Evolutionary conservation across 2,888 invertebrate genomes (phyloP).

Genomic region (Idaea aversata): DNA sequence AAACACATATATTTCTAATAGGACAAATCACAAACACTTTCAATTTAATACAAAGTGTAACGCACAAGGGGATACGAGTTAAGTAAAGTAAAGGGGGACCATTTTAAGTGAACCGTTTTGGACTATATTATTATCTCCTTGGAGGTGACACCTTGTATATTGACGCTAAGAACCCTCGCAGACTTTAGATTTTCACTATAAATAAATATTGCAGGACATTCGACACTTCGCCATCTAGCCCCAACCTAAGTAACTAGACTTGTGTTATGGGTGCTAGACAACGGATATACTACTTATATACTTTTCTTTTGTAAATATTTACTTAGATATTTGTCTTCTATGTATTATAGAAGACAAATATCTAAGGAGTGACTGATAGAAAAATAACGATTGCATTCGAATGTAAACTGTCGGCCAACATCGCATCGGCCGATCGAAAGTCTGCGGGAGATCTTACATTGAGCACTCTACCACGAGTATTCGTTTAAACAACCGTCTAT

Average conservation of each 20-base stretch:
- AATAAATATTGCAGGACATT: too few species aligned
- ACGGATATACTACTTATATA: too few species aligned
- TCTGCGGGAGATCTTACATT: neutral
- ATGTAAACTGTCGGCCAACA: neutral
- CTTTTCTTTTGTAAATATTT: too few species aligned
- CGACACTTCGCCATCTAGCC: too few species aligned
- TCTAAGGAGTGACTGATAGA: neutral
- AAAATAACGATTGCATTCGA: neutral
- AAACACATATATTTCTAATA: neutral
- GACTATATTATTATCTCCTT: neutral
- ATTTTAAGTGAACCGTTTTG: too few species aligned
- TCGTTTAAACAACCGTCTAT: neutral
- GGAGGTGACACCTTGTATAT: neutral
- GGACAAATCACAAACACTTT: slow-evolving; percentile 41
- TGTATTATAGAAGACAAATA: too few species aligned
- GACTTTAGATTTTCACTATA: neutral
- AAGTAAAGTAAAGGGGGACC: neutral
- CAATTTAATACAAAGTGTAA: neutral
- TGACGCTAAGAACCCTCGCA: neutral
- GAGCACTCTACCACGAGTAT: neutral
- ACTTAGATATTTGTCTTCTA: too few species aligned
- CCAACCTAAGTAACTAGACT: too few species aligned
- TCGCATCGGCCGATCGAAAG: neutral
- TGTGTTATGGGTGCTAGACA: too few species aligned
- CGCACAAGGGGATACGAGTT: neutral